These are phyloP conservation scores for Simalia tracyae DNA, from an alignment of 2,797 vertebrate genomes.

Conservation along the genomic window DNA sequence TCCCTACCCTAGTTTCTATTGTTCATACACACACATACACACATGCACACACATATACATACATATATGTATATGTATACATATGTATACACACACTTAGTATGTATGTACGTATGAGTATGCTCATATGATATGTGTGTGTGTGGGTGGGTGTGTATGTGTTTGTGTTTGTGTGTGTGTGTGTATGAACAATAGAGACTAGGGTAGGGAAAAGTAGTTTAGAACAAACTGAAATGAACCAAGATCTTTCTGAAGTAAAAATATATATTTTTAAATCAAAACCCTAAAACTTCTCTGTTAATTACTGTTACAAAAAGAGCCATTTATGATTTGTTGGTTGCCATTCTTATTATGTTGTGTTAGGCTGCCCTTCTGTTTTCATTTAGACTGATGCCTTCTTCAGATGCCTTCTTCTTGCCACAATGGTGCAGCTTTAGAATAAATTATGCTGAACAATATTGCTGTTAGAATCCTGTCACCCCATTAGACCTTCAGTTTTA, in stretches of 20 bases:
- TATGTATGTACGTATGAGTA: too few species aligned
- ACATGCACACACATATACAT: background rate
- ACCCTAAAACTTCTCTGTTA: background rate
- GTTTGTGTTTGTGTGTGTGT: background rate
- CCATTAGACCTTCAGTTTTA: background rate
- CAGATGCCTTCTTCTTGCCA: background rate
- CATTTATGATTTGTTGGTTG: background rate
- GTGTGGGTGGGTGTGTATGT: too few species aligned
- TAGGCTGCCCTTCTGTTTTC: background rate
- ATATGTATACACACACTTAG: too few species aligned
- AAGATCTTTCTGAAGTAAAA: background rate
- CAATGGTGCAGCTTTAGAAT: background rate
- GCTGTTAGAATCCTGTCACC: background rate
- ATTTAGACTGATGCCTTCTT: constrained; percentile 20
- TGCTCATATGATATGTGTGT: too few species aligned
- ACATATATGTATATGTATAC: background rate
- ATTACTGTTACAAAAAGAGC: background rate
- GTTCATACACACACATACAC: background rate
- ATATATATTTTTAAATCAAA: background rate
- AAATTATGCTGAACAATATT: constrained; percentile 18
- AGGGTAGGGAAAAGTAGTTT: background rate
- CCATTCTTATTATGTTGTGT: background rate
- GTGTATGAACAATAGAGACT: background rate
- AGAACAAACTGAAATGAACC: background rate
- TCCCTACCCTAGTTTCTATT: too few species aligned